Evolutionary conservation across 1,140 invertebrate genomes (phyloP).

Genomic region (Anoplolepis gracilipes): DNA sequence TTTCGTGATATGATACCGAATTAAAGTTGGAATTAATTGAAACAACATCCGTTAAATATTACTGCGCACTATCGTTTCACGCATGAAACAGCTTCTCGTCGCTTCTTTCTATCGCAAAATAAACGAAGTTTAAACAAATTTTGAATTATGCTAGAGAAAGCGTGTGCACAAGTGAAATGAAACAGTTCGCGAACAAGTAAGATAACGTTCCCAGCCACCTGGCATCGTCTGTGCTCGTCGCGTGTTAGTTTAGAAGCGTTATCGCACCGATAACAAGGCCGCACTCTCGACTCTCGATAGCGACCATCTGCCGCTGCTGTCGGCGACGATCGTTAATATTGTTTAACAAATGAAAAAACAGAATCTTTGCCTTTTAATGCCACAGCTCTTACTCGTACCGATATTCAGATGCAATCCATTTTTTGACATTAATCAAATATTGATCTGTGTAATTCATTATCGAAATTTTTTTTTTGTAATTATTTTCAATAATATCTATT

Average conservation of each 20-base stretch:
- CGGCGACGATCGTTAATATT: conserved; percentile 46
- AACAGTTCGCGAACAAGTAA: conserved; percentile 7
- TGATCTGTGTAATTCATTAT: background rate
- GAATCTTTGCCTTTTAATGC: background rate
- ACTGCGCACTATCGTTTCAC: too few relatives aligned
- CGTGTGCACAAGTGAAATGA: background rate
- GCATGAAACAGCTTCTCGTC: too few relatives aligned
- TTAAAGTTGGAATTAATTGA: conserved; percentile 4
- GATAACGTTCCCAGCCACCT: conserved; percentile 54
- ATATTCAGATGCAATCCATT: background rate
- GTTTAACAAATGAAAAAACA: conserved; percentile 34
- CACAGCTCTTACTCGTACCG: background rate
- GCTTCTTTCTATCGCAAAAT: background rate
- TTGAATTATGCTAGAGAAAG: background rate
- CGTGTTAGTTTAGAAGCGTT: conserved; percentile 52
- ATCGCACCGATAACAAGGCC: conserved; percentile 67
- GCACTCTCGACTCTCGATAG: conserved; percentile 46
- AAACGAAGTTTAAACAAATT: background rate
- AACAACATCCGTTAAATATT: background rate
- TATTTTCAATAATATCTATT: background rate
- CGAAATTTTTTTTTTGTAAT: background rate
- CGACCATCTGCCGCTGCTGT: conserved; percentile 59
- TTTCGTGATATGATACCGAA: background rate
- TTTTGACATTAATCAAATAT: background rate
- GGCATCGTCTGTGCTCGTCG: conserved; percentile 44